These are phyloP conservation scores for Amiota minor DNA, from an alignment of 2,888 invertebrate genomes.

Conservation along the genomic window DNA sequence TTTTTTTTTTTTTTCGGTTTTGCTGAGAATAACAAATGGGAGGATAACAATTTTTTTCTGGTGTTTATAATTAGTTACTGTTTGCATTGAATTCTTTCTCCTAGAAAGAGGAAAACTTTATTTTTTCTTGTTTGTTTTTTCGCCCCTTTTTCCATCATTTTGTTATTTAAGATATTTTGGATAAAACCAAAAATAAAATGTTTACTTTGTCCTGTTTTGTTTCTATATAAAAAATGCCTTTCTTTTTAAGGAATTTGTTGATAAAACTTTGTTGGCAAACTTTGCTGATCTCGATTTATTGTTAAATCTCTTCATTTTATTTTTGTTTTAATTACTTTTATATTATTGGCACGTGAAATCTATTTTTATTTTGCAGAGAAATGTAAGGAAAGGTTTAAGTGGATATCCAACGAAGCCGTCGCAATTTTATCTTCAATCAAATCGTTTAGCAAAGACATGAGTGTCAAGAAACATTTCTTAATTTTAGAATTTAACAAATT, in stretches of 20 bases:
- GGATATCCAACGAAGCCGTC: too few relatives aligned
- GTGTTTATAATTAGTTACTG: slow-evolving; percentile 18
- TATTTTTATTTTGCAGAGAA: too few relatives aligned
- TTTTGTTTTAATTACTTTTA: not conserved
- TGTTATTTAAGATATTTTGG: not conserved
- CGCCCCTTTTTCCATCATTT: not conserved
- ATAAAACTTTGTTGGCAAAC: not conserved
- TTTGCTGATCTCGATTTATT: not conserved
- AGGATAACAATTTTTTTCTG: not conserved
- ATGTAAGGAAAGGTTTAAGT: too few relatives aligned
- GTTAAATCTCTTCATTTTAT: not conserved
- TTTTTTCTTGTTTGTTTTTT: not conserved
- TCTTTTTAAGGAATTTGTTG: not conserved
- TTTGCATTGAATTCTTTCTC: slow-evolving; percentile 6
- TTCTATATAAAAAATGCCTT: too few relatives aligned
- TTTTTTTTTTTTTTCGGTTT: not conserved
- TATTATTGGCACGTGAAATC: not conserved
- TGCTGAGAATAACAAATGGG: not conserved
- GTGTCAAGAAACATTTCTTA: too few relatives aligned
- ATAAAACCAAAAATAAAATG: too few relatives aligned
- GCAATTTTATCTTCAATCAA: too few relatives aligned
- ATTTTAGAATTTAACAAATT: too few relatives aligned
- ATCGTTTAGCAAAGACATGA: too few relatives aligned
- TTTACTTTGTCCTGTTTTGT: too few relatives aligned
- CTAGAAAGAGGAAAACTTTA: not conserved